Conservation (phyloP, 2,888 invertebrate species). For the Hetaerina titia region DNA sequence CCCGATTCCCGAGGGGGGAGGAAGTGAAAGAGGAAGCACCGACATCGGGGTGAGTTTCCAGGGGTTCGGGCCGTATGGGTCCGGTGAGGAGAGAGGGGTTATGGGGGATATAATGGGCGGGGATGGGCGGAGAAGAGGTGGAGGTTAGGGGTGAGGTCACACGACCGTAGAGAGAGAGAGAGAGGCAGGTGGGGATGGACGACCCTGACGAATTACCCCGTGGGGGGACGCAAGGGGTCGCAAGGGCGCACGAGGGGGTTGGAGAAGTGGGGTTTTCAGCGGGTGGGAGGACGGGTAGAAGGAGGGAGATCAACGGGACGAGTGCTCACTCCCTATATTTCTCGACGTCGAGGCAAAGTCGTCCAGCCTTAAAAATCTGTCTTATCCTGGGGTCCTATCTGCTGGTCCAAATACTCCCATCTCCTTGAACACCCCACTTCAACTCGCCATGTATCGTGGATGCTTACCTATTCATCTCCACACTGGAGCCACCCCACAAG, state of each 20-base stretch:
- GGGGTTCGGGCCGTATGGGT: background rate
- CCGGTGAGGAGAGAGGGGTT: background rate
- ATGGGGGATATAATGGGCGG: slow-evolving; percentile 6
- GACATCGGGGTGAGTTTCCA: background rate
- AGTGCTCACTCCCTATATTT: slow-evolving; percentile 8
- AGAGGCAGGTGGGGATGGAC: slow-evolving; percentile 63
- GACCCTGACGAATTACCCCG: slow-evolving; percentile 64
- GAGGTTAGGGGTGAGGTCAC: slow-evolving; percentile 38
- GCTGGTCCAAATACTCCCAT: background rate
- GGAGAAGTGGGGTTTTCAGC: background rate
- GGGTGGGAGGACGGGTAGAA: background rate
- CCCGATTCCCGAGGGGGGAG: slow-evolving; percentile 28
- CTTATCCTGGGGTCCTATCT: slow-evolving; percentile 46
- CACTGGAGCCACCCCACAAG: background rate
- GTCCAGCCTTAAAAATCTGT: slow-evolving; percentile 36
- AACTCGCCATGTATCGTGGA: background rate
- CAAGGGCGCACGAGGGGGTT: background rate
- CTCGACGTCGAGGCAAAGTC: background rate
- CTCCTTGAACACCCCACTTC: background rate
- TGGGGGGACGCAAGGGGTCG: slow-evolving; percentile 41
- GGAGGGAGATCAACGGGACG: background rate
- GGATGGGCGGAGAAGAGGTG: background rate
- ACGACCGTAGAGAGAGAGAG: slow-evolving; percentile 1
- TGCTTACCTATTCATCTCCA: background rate
- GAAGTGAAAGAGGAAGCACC: background rate